A percentile compares a stretch with the other conserved stretches of the same genome.
Conservation (phyloP, 2,888 invertebrate species). For the Nomada ferruginata region DNA sequence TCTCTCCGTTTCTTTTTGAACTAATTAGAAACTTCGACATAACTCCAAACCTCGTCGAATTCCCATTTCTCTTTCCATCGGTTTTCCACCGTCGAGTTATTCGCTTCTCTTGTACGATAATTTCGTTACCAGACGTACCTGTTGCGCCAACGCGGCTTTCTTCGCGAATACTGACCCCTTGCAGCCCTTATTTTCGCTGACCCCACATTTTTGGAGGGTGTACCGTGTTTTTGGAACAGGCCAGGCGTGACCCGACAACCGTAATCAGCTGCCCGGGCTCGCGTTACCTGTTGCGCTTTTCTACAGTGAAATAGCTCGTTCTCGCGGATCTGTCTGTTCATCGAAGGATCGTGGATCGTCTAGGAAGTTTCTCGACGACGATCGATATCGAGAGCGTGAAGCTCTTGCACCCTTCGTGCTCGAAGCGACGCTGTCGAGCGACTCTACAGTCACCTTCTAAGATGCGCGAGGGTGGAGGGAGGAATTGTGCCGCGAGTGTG, state of each 20-base stretch:
- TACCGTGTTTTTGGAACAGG: constrained; percentile 10
- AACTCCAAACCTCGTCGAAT: background rate
- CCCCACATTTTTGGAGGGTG: constrained; percentile 18
- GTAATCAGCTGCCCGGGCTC: background rate
- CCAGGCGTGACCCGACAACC: constrained; percentile 35
- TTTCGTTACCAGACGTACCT: constrained; percentile 42
- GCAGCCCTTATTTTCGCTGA: background rate
- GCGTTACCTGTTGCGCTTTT: constrained; percentile 46
- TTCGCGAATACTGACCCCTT: background rate
- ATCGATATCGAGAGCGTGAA: constrained; percentile 30
- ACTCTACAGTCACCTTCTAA: constrained; percentile 15
- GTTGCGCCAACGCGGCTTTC: constrained; percentile 36
- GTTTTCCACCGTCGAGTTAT: background rate
- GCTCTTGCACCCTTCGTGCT: background rate
- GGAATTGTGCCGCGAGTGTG: background rate
- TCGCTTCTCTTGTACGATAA: background rate
- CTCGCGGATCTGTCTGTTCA: background rate
- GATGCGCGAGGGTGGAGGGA: no score
- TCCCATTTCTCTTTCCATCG: background rate
- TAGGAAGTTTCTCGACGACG: constrained; percentile 9
- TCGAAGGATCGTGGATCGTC: background rate
- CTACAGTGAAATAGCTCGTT: background rate
- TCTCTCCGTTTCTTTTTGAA: constrained; percentile 7
- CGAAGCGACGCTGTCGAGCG: constrained; percentile 1
- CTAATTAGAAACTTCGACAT: constrained; percentile 65